phyloP scores from a whole-genome alignment of 2,797 vertebrate species.

The Xiphophorus birchmanni region DNA sequence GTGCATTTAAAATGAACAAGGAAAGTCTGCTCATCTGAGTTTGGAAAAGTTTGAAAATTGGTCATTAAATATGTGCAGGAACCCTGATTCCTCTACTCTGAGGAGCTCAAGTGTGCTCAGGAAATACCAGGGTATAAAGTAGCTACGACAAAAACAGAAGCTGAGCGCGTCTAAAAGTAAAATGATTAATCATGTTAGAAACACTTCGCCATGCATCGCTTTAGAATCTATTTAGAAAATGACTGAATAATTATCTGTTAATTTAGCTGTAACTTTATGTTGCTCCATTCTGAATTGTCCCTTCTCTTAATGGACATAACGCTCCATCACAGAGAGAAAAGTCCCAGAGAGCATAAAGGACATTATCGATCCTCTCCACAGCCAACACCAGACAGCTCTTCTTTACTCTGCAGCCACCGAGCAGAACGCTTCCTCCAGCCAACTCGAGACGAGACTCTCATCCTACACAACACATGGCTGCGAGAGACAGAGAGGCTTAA shows the following conservation, averaged over 20 bases:
- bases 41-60: neutral
- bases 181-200: neutral
- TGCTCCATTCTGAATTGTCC: neutral
- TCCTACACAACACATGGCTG: constrained; percentile 54
- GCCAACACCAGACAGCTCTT: constrained; percentile 41
- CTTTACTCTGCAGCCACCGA: constrained; percentile 10
- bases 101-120: neutral
- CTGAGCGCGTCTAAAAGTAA: neutral
- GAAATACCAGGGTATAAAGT: neutral
- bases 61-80: neutral
- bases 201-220: neutral
- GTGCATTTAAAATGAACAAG: neutral
- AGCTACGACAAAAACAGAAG: constrained; percentile 5
- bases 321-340: constrained; percentile 57
- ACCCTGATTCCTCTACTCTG: neutral
- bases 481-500: constrained; percentile 30
- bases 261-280: neutral
- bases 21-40: neutral
- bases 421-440: constrained; percentile 20
- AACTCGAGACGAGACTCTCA: constrained; percentile 26
- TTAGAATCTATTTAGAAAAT: constrained; percentile 4
- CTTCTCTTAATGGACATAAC: constrained; percentile 8
- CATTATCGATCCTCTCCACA: constrained; percentile 56
- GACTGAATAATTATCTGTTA: neutral
- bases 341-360: constrained; percentile 53